Conservation (phyloP, 2,888 invertebrate genomes). For the Muscina levida region DNA sequence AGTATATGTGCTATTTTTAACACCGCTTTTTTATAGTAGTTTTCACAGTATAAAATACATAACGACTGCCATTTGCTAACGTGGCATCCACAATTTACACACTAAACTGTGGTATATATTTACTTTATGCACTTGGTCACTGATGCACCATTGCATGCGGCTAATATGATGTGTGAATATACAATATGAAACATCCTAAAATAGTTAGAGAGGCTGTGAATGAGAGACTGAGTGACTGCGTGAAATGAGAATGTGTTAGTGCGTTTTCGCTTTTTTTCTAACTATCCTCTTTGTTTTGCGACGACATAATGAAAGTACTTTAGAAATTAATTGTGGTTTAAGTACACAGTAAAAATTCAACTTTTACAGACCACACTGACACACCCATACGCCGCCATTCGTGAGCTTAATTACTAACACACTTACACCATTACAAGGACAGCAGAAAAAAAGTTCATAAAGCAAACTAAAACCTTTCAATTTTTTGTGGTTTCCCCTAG, state of each 20-base stretch:
- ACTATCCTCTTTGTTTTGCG: neutral
- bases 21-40: neutral
- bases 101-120: constrained; percentile 10
- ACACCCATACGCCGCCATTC: neutral
- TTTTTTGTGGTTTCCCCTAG: constrained; percentile 23
- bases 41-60: constrained; percentile 15
- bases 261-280: neutral
- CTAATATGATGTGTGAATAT: neutral
- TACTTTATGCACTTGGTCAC: constrained; percentile 5
- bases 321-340: constrained; percentile 43
- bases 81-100: constrained; percentile 4
- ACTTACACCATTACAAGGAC: neutral
- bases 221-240: no score
- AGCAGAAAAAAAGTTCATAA: constrained; percentile 21
- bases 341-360: constrained; percentile 29
- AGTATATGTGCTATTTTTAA: constrained; percentile 18
- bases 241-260: neutral
- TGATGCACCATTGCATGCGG: neutral
- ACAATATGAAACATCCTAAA: no score
- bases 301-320: constrained; percentile 36
- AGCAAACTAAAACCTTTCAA: neutral
- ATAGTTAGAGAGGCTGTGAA: no score
- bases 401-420: neutral
- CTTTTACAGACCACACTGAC: constrained; percentile 24
- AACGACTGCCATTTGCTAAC: constrained; percentile 6